Conservation (phyloP, 2,797 vertebrate species). For the Falco peregrinus region DNA sequence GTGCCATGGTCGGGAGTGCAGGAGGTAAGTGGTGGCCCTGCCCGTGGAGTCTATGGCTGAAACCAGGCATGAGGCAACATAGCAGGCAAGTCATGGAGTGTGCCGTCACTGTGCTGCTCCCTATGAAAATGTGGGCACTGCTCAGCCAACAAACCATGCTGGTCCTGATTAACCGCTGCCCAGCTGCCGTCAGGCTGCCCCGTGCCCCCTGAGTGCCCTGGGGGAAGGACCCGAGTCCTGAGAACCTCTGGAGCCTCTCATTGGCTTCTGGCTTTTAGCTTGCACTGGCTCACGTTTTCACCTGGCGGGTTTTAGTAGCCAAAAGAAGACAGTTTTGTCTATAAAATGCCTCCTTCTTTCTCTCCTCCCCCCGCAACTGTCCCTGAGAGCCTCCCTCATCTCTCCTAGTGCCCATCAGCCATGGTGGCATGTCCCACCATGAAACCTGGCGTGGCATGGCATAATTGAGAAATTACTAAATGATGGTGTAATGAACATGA, state of each 20-base stretch:
- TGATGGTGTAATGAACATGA: accelerated
- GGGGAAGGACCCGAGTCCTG: not conserved
- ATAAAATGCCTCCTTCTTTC: not conserved
- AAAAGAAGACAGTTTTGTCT: not conserved
- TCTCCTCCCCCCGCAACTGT: not conserved
- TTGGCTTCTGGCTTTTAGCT: not conserved
- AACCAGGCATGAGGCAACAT: not conserved
- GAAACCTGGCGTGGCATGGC: accelerated
- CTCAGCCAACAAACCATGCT: not conserved
- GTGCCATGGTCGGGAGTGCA: not conserved
- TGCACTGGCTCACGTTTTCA: not conserved
- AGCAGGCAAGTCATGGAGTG: no score
- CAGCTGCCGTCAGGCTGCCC: not conserved
- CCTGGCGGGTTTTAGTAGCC: not conserved
- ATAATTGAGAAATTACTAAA: not conserved
- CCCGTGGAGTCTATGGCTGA: no score
- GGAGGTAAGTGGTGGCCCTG: no score
- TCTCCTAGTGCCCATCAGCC: not conserved
- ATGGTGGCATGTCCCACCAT: accelerated
- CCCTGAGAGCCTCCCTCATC: not conserved
- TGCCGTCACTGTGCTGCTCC: accelerated
- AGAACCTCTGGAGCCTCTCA: no score
- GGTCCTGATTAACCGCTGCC: not conserved
- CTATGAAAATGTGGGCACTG: not conserved
- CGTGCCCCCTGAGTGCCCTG: not conserved